phyloP scores from a whole-genome alignment of 2,888 invertebrate genomes.

The Lasius platythorax region DNA sequence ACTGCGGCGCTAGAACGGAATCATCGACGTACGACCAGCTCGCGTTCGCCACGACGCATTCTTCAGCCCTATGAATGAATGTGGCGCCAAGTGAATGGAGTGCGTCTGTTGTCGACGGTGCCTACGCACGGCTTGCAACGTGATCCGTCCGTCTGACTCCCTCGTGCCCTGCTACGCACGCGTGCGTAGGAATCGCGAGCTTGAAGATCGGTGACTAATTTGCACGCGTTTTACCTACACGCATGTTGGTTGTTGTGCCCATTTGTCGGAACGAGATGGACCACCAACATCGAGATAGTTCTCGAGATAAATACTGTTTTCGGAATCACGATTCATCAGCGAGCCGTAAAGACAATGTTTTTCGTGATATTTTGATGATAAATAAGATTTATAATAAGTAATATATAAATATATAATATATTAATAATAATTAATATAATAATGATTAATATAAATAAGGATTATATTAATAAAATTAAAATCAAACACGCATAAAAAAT shows the following conservation, averaged over 20 bases:
- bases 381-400: neutral
- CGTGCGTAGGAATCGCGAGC: constrained; percentile 48
- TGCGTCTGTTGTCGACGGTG: constrained; percentile 80
- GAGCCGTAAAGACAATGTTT: neutral
- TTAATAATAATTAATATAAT: no score
- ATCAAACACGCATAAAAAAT: neutral
- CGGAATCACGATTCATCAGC: neutral
- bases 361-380: neutral
- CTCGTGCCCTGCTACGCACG: constrained; percentile 44
- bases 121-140: constrained; percentile 68
- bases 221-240: constrained; percentile 68
- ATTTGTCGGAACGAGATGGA: constrained; percentile 66
- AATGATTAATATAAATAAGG: neutral
- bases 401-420: no score
- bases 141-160: constrained; percentile 34
- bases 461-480: neutral
- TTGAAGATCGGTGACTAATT: constrained; percentile 80
- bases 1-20: constrained; percentile 40
- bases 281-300: constrained; percentile 52
- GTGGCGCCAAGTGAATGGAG: constrained; percentile 86
- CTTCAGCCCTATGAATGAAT: constrained; percentile 83
- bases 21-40: constrained; percentile 27
- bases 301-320: constrained; percentile 23
- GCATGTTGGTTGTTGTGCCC: constrained; percentile 57
- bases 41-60: constrained; percentile 56